These are phyloP conservation scores for Harmothoe impar DNA, from an alignment of 2,888 invertebrate genomes.

Conservation along the genomic window DNA sequence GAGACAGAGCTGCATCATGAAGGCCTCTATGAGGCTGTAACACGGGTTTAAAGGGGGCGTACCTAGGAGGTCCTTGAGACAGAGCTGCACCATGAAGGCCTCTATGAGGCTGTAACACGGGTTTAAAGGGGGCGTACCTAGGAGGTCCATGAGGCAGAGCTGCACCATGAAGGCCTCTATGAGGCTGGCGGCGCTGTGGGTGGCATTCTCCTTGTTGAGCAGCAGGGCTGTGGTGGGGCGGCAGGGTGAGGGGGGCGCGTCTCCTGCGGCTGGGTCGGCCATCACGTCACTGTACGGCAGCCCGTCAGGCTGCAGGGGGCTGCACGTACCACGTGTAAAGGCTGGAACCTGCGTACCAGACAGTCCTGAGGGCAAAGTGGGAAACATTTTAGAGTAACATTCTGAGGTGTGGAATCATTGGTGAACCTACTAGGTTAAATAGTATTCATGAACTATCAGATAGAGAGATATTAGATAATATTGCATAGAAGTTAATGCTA, in stretches of 20 bases:
- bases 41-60: too few relatives aligned
- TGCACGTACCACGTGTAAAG: slow-evolving; percentile 9
- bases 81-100: too few relatives aligned
- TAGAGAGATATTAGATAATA: too few relatives aligned
- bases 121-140: too few relatives aligned
- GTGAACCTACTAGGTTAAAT: too few relatives aligned
- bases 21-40: too few relatives aligned
- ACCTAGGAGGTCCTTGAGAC: too few relatives aligned
- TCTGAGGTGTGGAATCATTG: background rate
- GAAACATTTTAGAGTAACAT: background rate
- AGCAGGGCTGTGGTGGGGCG: slow-evolving; percentile 77
- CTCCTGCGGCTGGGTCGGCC: background rate
- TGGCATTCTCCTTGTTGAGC: slow-evolving; percentile 79
- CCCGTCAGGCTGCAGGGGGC: background rate
- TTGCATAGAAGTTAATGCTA: too few relatives aligned
- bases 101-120: too few relatives aligned
- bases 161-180: slow-evolving; percentile 81
- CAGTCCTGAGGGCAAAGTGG: slow-evolving; percentile 38
- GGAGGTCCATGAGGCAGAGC: slow-evolving; percentile 76
- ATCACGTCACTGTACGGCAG: background rate
- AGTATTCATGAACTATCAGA: too few relatives aligned
- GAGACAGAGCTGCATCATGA: too few relatives aligned
- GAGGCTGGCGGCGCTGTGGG: slow-evolving; percentile 77
- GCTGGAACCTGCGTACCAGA: slow-evolving; percentile 42
- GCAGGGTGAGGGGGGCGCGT: background rate